phyloP scores from a whole-genome alignment of 2,797 vertebrate species.

The Tachyglossus aculeatus region DNA sequence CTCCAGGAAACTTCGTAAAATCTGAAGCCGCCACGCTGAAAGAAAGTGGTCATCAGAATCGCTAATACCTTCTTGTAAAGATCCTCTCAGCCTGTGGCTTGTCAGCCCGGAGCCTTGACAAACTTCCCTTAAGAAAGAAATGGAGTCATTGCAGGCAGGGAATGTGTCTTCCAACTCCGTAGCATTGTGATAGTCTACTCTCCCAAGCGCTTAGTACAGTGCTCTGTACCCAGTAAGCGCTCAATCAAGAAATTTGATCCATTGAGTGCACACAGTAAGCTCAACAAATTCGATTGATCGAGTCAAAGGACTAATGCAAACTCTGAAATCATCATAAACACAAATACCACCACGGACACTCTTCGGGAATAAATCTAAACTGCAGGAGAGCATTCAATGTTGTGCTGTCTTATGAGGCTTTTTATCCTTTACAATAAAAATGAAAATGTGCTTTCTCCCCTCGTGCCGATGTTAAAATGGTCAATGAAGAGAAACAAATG shows the following conservation, averaged over 20 bases:
- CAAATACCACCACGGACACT: conserved; percentile 20
- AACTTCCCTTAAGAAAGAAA: neutral
- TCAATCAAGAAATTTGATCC: too few relatives aligned
- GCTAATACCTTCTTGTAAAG: conserved; percentile 41
- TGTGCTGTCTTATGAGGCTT: conserved; percentile 18
- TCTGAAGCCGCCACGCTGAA: conserved; percentile 39
- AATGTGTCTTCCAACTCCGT: too few relatives aligned
- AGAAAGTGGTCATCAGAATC: conserved; percentile 28
- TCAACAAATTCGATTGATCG: too few relatives aligned
- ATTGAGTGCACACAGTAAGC: too few relatives aligned
- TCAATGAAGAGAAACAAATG: conserved; percentile 39
- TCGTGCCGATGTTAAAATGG: conserved; percentile 10
- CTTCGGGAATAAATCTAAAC: conserved; percentile 10
- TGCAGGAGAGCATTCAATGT: neutral
- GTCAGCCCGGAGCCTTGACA: conserved; percentile 21
- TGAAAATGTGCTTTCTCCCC: conserved; percentile 23
- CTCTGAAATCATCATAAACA: conserved; percentile 19
- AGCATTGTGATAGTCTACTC: too few relatives aligned
- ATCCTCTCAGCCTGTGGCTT: conserved; percentile 11
- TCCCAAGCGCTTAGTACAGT: too few relatives aligned
- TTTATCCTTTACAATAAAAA: conserved; percentile 5
- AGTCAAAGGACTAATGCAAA: conserved; percentile 21
- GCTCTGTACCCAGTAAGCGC: too few relatives aligned
- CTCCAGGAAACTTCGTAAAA: conserved; percentile 46
- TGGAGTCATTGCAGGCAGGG: too few relatives aligned